Base-by-base conservation (phyloP, 2,797 vertebrate genomes). In the Sebastes steindachneri region DNA sequence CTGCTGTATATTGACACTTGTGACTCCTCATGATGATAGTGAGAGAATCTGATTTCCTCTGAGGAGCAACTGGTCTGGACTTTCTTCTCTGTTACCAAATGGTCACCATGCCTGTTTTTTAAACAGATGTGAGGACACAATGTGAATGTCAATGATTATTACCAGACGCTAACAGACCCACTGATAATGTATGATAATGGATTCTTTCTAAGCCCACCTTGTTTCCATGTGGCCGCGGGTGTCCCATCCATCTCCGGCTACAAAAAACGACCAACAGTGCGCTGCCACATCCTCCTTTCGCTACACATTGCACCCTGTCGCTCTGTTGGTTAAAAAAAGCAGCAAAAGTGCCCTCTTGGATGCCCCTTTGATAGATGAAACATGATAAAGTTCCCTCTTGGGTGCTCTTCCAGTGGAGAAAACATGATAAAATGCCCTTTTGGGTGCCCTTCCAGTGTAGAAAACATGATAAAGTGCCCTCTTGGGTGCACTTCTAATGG, bases 151-250 rank as follows among this genome's bases (percentile, higher is more conserved):
- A 33, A 1, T 57, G 54, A 73, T 75, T 33, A 72, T 37, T 33
- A 51, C 66, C 73, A 75, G 26, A 10, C 4, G 2, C 3, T 2
- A 11, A 57, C 45, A 58, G 11, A 37, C 60, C 68, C 26, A 45
- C 35, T 59, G 58, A 73, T 68, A 59, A 73, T 55, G 14, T 57
- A 37, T 77, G 78, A 45, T 69, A 69, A 84, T 69, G 29, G 2
- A 17, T 73, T 76, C 63, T 68, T 33, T 26, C 63, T 11, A 14
- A 55, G 31, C n/a, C 60, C 64, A 54, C 19, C 62, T 54, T 0
- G 10, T 58, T 51, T 72, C 68, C 60, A 28, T 53, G 48, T 41
- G 12, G 66, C 77, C 29, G 12, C 1, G 29, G 68, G 41, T 28
- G 37, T 26, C 11, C n/a, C 12, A 17, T 68, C 21, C 58, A 74